Base-by-base conservation (phyloP, 2,888 invertebrate genomes). In the Amphipoea oculea region DNA sequence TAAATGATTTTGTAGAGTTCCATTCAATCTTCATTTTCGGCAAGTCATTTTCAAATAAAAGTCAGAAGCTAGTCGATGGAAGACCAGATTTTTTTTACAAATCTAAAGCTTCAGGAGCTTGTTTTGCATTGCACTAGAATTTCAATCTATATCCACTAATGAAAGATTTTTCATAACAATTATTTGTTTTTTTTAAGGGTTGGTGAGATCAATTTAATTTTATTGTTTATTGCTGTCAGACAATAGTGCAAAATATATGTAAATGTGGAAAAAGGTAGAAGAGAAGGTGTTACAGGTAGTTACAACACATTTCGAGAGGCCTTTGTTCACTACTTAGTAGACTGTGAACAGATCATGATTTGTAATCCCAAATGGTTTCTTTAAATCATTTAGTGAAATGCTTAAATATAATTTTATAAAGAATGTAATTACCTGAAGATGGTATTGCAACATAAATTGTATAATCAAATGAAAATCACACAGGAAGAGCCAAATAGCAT, bases 311-410 rank as follows among this genome's bases (percentile, higher is more conserved):
- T 65, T 51, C 20, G 14, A n/a, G 20, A 45, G 4, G n/a, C 3
- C 1, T 51, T 67, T 71, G 57, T 66, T n/a, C 29, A 60, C n/a
- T 66, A 42, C 42, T 17, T 51, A 79, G 20, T 67, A 20, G 42
- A 79, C 20, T 72, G 72, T 79, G 20, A 67, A 72, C 36, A 45
- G 36, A 12, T 48, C 60, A 45, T 60, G 36, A 45, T 70, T 54
- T 45, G n/a, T 79, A 65, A 70, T 57, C 20, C 36, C 0, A 40
- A 54, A 54, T 45, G 0, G 40, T 76, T 48, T 78, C 29, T 76
- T 48, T 48, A 40, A 4, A 48, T 40, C 17, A 42, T 57, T 72
- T n/a, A n/a, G 12, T 67, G n/a, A 42, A 60, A 78, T 60, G 29
- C 17, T 51, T 68, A 76, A 48, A 60, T 23, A 67, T 40, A 5